Evolutionary conservation across 2,888 invertebrate genomes (phyloP).

Genomic region (Emmelina monodactyla): DNA sequence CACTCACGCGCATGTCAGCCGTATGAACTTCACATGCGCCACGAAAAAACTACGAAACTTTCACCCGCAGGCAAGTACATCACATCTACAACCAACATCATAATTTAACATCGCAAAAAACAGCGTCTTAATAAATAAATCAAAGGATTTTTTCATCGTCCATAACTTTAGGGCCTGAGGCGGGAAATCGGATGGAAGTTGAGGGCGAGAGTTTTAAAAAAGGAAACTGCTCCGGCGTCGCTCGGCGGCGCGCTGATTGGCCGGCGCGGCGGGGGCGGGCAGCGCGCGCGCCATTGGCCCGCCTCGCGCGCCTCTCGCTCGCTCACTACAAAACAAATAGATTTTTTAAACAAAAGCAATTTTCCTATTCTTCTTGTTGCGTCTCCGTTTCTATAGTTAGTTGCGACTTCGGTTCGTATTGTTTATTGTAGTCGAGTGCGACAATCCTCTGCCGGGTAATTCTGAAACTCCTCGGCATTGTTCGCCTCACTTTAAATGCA

Average conservation of each 20-base stretch:
- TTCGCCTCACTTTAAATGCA: conserved; percentile 39
- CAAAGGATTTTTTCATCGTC: conserved; percentile 52
- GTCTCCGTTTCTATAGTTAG: conserved; percentile 55
- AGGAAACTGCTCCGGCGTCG: conserved; percentile 60
- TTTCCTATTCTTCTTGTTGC: conserved; percentile 66
- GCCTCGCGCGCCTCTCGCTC: conserved; percentile 44
- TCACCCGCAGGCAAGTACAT: conserved; percentile 21
- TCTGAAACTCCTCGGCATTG: conserved; percentile 46
- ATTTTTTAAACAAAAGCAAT: conserved; percentile 65
- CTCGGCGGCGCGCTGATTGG: conserved; percentile 40
- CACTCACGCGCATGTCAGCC: too few relatives aligned
- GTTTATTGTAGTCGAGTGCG: conserved; percentile 55
- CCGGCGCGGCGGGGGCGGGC: conserved; percentile 46
- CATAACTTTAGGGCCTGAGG: conserved; percentile 54
- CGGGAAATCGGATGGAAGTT: conserved; percentile 65
- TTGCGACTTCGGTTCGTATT: conserved; percentile 61
- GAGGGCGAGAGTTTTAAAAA: conserved; percentile 63
- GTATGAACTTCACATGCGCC: background rate
- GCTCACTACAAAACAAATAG: conserved; percentile 62
- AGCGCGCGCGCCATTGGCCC: conserved; percentile 45
- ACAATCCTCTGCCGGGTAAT: conserved; percentile 62
- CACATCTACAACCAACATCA: conserved; percentile 42
- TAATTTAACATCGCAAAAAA: conserved; percentile 53
- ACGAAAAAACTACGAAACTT: conserved; percentile 35
- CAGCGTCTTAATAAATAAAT: conserved; percentile 55